Evolutionary conservation across 1,140 invertebrate species (phyloP).

Genomic region (Pararge aegeria): DNA sequence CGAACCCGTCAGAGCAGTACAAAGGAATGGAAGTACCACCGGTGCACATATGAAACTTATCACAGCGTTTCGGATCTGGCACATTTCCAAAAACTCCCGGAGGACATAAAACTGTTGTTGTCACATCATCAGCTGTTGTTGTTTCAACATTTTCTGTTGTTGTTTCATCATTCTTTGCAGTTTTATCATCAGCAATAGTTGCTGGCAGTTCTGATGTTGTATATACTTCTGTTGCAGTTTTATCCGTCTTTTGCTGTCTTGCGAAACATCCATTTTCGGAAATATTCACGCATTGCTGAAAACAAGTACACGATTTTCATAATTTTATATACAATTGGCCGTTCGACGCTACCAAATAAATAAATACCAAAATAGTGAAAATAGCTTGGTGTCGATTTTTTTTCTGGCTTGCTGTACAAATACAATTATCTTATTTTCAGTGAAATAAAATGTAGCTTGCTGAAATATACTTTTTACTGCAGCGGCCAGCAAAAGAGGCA

Average conservation of each 20-base stretch:
- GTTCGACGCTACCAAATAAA: too few species aligned
- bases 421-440: too few species aligned
- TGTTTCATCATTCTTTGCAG: neutral
- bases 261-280: slow-evolving; percentile 36
- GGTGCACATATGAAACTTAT: slow-evolving; percentile 37
- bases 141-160: neutral
- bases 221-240: neutral
- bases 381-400: too few species aligned
- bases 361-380: too few species aligned
- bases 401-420: too few species aligned
- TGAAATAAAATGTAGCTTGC: too few species aligned
- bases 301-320: slow-evolving; percentile 1
- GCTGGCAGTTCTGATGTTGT: neutral
- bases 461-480: too few species aligned
- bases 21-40: slow-evolving; percentile 29
- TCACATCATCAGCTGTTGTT: neutral
- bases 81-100: slow-evolving; percentile 35
- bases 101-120: slow-evolving; percentile 26
- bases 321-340: neutral
- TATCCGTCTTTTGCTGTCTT: slow-evolving; percentile 1
- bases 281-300: slow-evolving; percentile 27
- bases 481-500: too few species aligned
- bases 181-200: neutral
- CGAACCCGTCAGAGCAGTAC: slow-evolving; percentile 33
- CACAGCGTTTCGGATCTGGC: slow-evolving; percentile 35